Conservation (phyloP, 2,797 vertebrate species). For the Lutjanus argentimaculatus region DNA sequence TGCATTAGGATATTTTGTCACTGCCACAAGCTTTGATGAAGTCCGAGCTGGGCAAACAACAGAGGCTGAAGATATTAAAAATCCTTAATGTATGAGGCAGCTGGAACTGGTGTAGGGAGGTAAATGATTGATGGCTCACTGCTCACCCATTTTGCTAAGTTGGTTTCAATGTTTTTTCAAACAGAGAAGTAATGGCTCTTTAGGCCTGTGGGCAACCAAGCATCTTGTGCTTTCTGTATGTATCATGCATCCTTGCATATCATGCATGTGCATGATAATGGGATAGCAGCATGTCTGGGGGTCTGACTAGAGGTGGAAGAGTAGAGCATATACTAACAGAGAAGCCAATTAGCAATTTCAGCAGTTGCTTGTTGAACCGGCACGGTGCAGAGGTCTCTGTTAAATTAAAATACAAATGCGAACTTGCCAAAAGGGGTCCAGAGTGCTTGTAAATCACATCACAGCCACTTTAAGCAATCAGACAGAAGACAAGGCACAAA, state of each 20-base stretch:
- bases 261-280: conserved; percentile 56
- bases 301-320: conserved; percentile 53
- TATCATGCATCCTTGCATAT: conserved; percentile 47
- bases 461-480: conserved; percentile 51
- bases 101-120: conserved; percentile 49
- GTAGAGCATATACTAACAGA: conserved; percentile 42
- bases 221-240: conserved; percentile 54
- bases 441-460: conserved; percentile 64
- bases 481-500: conserved; percentile 34
- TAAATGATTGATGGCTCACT: conserved; percentile 78
- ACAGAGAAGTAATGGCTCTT: conserved; percentile 63
- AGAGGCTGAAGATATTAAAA: conserved; percentile 66
- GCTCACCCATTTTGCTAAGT: conserved; percentile 68
- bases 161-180: conserved; percentile 62
- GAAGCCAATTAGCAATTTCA: conserved; percentile 67
- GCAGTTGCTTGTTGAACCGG: conserved; percentile 59
- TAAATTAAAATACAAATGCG: conserved; percentile 66
- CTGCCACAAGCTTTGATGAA: conserved; percentile 51
- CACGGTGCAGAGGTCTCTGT: conserved; percentile 55
- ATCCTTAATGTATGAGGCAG: conserved; percentile 61
- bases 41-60: conserved; percentile 39
- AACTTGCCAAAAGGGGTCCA: conserved; percentile 52
- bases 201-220: conserved; percentile 53
- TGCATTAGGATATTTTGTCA: conserved; percentile 53
- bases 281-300: conserved; percentile 52